Evolutionary conservation across 2,888 invertebrate genomes (phyloP), one percentile per base, ranked within the genome.

Genomic region (Agrotis puta): DNA sequence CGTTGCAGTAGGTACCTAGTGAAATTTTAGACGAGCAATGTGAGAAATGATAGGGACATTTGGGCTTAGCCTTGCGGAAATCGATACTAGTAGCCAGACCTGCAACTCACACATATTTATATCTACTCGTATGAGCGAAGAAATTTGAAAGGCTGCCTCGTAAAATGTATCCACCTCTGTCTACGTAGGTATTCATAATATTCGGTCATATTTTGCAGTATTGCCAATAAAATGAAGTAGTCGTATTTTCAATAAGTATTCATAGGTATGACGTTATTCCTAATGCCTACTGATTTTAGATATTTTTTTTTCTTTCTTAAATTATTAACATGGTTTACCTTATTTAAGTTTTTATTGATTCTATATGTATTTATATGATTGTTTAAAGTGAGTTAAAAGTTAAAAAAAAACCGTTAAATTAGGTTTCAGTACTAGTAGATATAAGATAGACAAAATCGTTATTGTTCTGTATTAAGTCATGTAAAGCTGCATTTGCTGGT

Each of bases 31-130:
- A 74, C 56, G 57, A 74, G 57, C 56, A 79, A 62, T 43, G 64
- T 70, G 76, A 73, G 67, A 78, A 75, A 74, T 81, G 72, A 77
- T 82, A 79, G 61, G 82, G 71, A 58, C 74, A 79, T 85, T 87
- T 82, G 81, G 83, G 84, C 79, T 87, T 81, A 87, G 87, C 77
- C 79, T 84, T 83, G 75, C 78, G 81, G 85, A 87, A 90, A 91
- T 91, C 91, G 85, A 91, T 91, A 91, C 85, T 79, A 86, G 83
- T 85, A 81, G 85, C 83, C 85, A 83, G 83, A 85, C 85, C 85
- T 88, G 88, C 89, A 88, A 80, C 86, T 83, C 77, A 82, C 77
- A 82, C 79, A 83, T 84, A 85, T 86, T 85, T 86, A 85, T 87
- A 84, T 83, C 73, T 82, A 75, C 72, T 75, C 79, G 78, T 82